Percentiles rank a stretch among this genome's conserved stretches.
Evolutionary conservation across 1,140 invertebrate genomes (phyloP).

Genomic region (Cheumatopsyche charites): DNA sequence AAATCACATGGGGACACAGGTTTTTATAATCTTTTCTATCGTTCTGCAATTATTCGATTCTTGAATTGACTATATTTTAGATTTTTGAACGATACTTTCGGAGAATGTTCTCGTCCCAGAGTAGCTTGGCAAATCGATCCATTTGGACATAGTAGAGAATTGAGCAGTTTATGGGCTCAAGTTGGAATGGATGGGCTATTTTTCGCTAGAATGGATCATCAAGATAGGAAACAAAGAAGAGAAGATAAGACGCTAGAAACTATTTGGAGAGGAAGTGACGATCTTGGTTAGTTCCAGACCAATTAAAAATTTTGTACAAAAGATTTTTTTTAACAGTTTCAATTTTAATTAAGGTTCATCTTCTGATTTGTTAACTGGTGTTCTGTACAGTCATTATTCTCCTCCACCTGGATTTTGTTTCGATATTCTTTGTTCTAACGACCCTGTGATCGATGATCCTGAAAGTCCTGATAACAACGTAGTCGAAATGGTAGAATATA

Average conservation of each 20-base stretch:
- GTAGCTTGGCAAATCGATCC: conserved; percentile 95
- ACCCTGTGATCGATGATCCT: conserved; percentile 78
- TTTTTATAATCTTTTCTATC: conserved; percentile 55
- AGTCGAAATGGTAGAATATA: conserved; percentile 62
- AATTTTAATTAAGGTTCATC: conserved; percentile 57
- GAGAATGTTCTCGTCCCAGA: conserved; percentile 77
- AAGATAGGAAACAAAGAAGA: conserved; percentile 76
- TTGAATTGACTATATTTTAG: conserved; percentile 47
- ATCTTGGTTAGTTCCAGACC: conserved; percentile 66
- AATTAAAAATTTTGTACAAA: too few species aligned
- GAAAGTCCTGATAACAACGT: conserved; percentile 78
- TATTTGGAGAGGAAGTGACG: conserved; percentile 81
- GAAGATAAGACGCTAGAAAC: conserved; percentile 76
- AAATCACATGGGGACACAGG: conserved; percentile 83
- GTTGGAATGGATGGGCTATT: conserved; percentile 88
- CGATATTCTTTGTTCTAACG: conserved; percentile 81
- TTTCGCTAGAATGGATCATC: conserved; percentile 86
- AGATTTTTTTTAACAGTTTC: too few species aligned
- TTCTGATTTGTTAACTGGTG: conserved; percentile 73
- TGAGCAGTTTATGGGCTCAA: conserved; percentile 83
- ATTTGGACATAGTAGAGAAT: conserved; percentile 89
- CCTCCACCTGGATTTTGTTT: conserved; percentile 90
- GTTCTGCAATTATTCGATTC: too few species aligned
- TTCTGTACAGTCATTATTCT: conserved; percentile 78
- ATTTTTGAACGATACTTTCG: conserved; percentile 83